Percentiles rank a stretch among this genome's conserved stretches.
These are phyloP conservation scores for Buphagus erythrorhynchus DNA, from an alignment of 2,797 vertebrate genomes.

Conservation along the genomic window DNA sequence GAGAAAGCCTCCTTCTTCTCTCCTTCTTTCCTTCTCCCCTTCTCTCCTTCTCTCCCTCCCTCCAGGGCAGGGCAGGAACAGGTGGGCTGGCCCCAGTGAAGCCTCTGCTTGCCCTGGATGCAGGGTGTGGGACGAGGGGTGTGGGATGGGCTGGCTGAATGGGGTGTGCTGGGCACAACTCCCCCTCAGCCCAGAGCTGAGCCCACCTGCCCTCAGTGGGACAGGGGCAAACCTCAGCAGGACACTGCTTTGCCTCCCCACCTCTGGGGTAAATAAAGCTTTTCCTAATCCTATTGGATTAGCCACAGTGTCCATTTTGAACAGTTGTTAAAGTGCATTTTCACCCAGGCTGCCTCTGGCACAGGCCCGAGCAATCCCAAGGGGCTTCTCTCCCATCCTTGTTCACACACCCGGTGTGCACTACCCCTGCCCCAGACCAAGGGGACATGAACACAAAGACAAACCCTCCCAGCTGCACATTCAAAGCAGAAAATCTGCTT, in stretches of 20 bases:
- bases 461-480: fast-evolving
- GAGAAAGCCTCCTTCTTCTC: not conserved
- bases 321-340: not conserved
- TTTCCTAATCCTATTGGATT: not conserved
- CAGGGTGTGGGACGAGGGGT: not conserved
- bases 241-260: not conserved
- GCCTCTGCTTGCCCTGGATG: not conserved
- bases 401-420: fast-evolving
- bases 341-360: fast-evolving
- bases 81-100: fast-evolving
- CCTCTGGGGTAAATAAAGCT: not conserved
- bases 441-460: fast-evolving
- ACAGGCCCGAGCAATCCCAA: fast-evolving
- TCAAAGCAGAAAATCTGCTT: not conserved
- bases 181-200: too few species aligned
- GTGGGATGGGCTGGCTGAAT: fast-evolving
- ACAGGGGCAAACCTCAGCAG: not conserved
- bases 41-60: not conserved
- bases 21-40: not conserved
- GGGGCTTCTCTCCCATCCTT: not conserved
- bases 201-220: not conserved
- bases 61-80: fast-evolving
- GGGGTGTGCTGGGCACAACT: too few species aligned
- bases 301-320: not conserved
- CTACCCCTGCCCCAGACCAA: too few species aligned